These are phyloP conservation scores for Sycobia sp. DNA, from an alignment of 1,140 invertebrate species.

Conservation along the genomic window DNA sequence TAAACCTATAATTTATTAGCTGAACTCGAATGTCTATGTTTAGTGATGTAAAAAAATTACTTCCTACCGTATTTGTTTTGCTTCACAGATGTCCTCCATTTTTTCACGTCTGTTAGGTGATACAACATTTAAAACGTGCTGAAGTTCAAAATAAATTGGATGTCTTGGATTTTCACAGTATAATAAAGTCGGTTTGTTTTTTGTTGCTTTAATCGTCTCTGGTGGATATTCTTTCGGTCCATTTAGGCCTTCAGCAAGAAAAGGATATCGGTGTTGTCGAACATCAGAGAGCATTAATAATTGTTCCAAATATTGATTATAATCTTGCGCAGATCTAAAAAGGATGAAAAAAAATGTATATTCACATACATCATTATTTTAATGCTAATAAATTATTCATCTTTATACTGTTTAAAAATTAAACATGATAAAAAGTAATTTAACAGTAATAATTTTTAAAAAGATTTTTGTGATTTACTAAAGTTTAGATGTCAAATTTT, in stretches of 20 bases:
- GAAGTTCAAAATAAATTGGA: slow-evolving; percentile 43
- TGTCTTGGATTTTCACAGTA: slow-evolving; percentile 54
- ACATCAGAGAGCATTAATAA: slow-evolving; percentile 52
- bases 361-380: slow-evolving; percentile 2
- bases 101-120: slow-evolving; percentile 49
- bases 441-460: not conserved
- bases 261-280: slow-evolving; percentile 42
- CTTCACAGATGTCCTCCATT: slow-evolving; percentile 52
- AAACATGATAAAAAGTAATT: not conserved
- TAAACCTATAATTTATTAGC: too few relatives aligned
- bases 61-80: slow-evolving; percentile 42
- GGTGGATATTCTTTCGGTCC: slow-evolving; percentile 53
- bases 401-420: not conserved
- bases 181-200: slow-evolving; percentile 40
- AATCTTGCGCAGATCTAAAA: slow-evolving; percentile 53
- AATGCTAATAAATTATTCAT: slow-evolving; percentile 2
- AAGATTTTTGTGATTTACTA: not conserved
- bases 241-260: slow-evolving; percentile 46
- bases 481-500: too few relatives aligned
- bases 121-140: slow-evolving; percentile 46
- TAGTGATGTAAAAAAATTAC: not conserved
- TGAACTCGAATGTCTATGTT: not conserved
- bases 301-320: slow-evolving; percentile 48
- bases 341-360: slow-evolving; percentile 31
- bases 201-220: slow-evolving; percentile 48